phyloP scores from a whole-genome alignment of 2,113 vertebrate genomes.

The Noturus placidus region DNA sequence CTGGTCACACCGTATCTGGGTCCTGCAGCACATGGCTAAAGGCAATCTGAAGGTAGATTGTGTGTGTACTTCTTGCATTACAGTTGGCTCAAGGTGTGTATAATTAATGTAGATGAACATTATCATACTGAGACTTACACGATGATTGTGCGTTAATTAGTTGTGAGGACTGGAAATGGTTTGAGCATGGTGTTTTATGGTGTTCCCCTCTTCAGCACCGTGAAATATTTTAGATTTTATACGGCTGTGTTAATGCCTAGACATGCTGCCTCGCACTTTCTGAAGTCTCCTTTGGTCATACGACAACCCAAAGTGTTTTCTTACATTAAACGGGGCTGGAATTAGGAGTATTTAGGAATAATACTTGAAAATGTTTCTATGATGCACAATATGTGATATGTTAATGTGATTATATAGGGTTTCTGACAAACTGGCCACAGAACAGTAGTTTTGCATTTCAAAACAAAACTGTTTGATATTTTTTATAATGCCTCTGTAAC shows the following conservation, averaged over 20 bases:
- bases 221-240: background rate
- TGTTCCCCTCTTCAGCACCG: too few relatives aligned
- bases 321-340: background rate
- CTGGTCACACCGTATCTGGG: constrained; percentile 99
- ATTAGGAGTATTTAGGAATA: background rate
- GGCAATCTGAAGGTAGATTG: constrained; percentile 83
- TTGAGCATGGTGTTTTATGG: background rate
- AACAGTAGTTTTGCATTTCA: background rate
- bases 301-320: background rate
- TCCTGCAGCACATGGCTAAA: constrained; percentile 87
- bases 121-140: background rate
- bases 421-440: background rate
- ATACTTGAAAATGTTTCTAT: background rate
- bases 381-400: background rate
- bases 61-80: background rate
- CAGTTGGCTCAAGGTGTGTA: background rate
- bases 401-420: background rate
- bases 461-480: background rate
- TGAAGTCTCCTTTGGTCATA: background rate
- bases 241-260: background rate
- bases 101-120: background rate
- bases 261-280: background rate
- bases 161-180: background rate
- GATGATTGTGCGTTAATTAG: background rate
- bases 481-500: background rate